Evolutionary conservation across 2,888 invertebrate species (phyloP).

Genomic region (Cephus pulcher): DNA sequence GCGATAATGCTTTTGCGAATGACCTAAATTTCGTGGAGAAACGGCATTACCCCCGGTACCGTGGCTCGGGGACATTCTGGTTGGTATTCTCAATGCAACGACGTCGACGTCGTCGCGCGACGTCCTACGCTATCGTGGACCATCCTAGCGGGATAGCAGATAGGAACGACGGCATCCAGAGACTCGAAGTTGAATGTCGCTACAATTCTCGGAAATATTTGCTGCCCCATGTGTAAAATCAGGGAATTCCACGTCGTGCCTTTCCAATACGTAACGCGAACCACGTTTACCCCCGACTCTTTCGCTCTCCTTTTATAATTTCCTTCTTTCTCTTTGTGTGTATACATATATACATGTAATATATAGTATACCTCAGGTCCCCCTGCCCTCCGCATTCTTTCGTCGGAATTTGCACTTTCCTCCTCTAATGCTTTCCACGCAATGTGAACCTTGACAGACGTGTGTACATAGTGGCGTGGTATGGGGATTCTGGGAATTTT

Average conservation of each 20-base stretch:
- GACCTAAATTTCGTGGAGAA: constrained; percentile 46
- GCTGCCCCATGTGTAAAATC: constrained; percentile 39
- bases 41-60: constrained; percentile 42
- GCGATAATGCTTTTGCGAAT: constrained; percentile 59
- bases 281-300: constrained; percentile 9
- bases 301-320: constrained; percentile 15
- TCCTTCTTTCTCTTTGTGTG: constrained; percentile 2
- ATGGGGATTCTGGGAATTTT: not conserved
- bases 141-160: not conserved
- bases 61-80: constrained; percentile 33
- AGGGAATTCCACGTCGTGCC: constrained; percentile 41
- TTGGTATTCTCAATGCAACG: constrained; percentile 37
- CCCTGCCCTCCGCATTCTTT: constrained; percentile 35
- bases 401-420: constrained; percentile 40
- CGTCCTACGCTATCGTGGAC: constrained; percentile 5
- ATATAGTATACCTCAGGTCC: not conserved
- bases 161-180: not conserved
- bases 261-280: constrained; percentile 44
- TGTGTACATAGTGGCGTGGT: not conserved
- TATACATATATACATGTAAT: not conserved
- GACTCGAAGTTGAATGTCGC: constrained; percentile 13
- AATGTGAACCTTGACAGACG: not conserved
- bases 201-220: constrained; percentile 39
- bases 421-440: constrained; percentile 29
- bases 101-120: not conserved